phyloP scores from a whole-genome alignment of 2,888 invertebrate genomes.

The Tinea semifulvella region DNA sequence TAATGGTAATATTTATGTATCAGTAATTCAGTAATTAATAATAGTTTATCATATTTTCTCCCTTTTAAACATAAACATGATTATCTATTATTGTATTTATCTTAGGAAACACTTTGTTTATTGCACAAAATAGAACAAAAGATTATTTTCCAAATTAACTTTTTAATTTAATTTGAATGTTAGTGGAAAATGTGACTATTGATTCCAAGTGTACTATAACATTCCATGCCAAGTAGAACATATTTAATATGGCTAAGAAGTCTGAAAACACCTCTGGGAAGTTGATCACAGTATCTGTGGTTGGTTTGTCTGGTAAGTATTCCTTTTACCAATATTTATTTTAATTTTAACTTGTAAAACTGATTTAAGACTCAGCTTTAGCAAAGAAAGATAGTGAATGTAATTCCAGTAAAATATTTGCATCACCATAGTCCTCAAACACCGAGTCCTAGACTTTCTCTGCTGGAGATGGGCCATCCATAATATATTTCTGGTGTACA shows the following conservation, averaged over 20 bases:
- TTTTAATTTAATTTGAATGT: too few relatives aligned
- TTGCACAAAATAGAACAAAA: neutral
- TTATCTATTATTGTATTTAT: too few relatives aligned
- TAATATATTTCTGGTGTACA: too few relatives aligned
- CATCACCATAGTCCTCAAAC: too few relatives aligned
- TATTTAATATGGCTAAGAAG: slow-evolving; percentile 73
- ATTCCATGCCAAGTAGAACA: neutral
- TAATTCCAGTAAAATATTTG: too few relatives aligned
- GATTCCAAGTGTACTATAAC: neutral
- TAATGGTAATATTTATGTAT: neutral
- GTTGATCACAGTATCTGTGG: slow-evolving; percentile 86
- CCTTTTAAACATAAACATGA: too few relatives aligned
- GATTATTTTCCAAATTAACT: neutral
- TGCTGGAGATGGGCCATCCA: too few relatives aligned
- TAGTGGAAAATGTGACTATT: neutral
- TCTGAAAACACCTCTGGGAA: slow-evolving; percentile 72
- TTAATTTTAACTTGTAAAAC: too few relatives aligned
- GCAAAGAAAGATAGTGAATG: too few relatives aligned
- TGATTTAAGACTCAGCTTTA: too few relatives aligned
- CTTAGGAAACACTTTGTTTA: too few relatives aligned
- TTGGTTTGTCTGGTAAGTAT: slow-evolving; percentile 80
- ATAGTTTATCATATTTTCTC: neutral
- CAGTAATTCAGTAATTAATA: neutral
- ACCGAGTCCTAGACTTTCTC: too few relatives aligned
- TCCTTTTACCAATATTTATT: neutral